phyloP scores from a whole-genome alignment of 1,140 invertebrate genomes.

The Drosophila funebris region DNA sequence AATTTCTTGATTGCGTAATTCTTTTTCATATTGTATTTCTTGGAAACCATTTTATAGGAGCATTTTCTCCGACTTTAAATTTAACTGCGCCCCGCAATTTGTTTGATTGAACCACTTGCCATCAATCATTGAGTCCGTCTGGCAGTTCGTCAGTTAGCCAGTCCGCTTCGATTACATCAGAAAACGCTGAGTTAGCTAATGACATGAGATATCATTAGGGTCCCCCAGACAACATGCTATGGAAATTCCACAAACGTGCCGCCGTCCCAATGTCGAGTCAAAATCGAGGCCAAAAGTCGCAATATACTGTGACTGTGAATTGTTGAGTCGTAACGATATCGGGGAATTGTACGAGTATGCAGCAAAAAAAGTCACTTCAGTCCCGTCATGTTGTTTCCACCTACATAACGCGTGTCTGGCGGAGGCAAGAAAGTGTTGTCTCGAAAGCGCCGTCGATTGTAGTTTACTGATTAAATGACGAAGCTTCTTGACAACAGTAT shows the following conservation, averaged over 20 bases:
- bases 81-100: background rate
- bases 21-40: conserved; percentile 14
- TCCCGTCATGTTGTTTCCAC: conserved; percentile 12
- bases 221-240: conserved; percentile 1
- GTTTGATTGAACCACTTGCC: conserved; percentile 1
- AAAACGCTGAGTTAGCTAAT: conserved; percentile 30
- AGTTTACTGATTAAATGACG: conserved; percentile 44
- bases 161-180: conserved; percentile 44
- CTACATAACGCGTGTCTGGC: conserved; percentile 19
- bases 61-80: background rate
- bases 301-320: background rate
- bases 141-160: conserved; percentile 2
- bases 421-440: background rate
- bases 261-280: background rate
- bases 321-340: conserved; percentile 14
- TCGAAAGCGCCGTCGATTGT: conserved; percentile 30
- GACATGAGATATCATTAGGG: conserved; percentile 41
- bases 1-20: conserved; percentile 64
- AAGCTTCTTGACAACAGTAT: conserved; percentile 43
- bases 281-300: conserved; percentile 35
- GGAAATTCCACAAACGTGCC: conserved; percentile 28
- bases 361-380: background rate
- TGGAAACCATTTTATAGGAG: background rate
- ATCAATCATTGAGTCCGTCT: background rate
- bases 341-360: background rate